Evolutionary conservation across 2,797 vertebrate genomes (phyloP).

Genomic region (Microctenopoma stevenorrisi): DNA sequence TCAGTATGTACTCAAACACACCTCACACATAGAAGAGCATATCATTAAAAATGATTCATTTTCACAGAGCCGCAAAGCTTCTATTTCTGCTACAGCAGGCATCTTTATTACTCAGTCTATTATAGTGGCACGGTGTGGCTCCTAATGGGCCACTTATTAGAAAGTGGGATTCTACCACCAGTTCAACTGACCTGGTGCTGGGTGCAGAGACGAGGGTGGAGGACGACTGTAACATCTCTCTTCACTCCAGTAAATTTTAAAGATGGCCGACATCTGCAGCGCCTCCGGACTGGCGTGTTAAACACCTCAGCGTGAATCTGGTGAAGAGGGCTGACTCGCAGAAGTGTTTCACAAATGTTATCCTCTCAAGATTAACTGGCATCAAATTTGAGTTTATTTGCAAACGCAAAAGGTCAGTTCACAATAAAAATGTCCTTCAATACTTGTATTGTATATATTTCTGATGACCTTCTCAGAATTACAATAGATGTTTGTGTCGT

Average conservation of each 20-base stretch:
- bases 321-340: too few species aligned
- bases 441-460: not conserved
- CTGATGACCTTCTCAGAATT: not conserved
- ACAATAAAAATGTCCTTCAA: too few species aligned
- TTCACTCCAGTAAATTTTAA: not conserved
- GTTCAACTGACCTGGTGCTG: slow-evolving; percentile 37
- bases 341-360: too few species aligned
- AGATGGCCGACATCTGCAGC: not conserved
- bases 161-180: slow-evolving; percentile 46
- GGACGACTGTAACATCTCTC: not conserved
- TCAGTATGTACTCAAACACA: not conserved
- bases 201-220: slow-evolving; percentile 36
- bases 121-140: slow-evolving; percentile 49
- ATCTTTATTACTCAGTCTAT: slow-evolving; percentile 65
- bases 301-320: too few species aligned
- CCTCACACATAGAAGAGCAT: slow-evolving; percentile 29
- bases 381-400: not conserved
- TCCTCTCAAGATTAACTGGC: not conserved
- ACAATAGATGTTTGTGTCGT: not conserved
- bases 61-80: slow-evolving; percentile 47
- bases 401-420: too few species aligned
- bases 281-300: too few species aligned
- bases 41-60: slow-evolving; percentile 44
- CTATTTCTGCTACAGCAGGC: slow-evolving; percentile 49
- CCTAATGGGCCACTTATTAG: slow-evolving; percentile 66